Evolutionary conservation across 1,140 invertebrate species (phyloP).

Genomic region (Ganaspis sp.): DNA sequence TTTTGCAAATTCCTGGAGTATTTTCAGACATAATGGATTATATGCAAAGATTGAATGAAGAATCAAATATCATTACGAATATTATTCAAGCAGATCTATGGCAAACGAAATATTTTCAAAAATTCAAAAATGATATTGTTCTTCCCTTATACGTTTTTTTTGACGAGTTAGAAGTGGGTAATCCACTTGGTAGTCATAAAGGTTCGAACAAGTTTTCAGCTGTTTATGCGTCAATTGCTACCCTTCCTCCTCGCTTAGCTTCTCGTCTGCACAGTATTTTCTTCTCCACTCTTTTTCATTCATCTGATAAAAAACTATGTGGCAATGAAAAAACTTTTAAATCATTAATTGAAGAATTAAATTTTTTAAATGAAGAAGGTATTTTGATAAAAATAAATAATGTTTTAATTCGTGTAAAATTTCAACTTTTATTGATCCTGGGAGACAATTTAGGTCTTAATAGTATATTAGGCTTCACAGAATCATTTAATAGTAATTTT

Average conservation of each 20-base stretch:
- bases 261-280: conserved; percentile 18
- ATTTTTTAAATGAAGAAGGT: background rate
- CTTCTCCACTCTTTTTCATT: conserved; percentile 1
- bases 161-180: conserved; percentile 34
- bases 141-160: conserved; percentile 19
- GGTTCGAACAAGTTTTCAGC: conserved; percentile 27
- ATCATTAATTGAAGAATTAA: background rate
- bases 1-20: background rate
- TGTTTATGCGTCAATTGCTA: conserved; percentile 29
- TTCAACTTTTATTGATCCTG: background rate
- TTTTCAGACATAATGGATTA: background rate
- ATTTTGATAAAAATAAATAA: background rate
- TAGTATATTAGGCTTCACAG: background rate
- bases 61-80: conserved; percentile 11
- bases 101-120: background rate
- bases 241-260: background rate
- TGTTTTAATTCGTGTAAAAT: background rate
- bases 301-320: background rate
- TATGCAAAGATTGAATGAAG: background rate
- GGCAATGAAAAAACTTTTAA: background rate
- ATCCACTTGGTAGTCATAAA: conserved; percentile 21
- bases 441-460: background rate
- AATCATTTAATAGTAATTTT: background rate
- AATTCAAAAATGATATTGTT: conserved; percentile 16
- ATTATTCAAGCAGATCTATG: conserved; percentile 18